phyloP scores from a whole-genome alignment of 2,888 invertebrate species.

The Syrphus vitripennis region DNA sequence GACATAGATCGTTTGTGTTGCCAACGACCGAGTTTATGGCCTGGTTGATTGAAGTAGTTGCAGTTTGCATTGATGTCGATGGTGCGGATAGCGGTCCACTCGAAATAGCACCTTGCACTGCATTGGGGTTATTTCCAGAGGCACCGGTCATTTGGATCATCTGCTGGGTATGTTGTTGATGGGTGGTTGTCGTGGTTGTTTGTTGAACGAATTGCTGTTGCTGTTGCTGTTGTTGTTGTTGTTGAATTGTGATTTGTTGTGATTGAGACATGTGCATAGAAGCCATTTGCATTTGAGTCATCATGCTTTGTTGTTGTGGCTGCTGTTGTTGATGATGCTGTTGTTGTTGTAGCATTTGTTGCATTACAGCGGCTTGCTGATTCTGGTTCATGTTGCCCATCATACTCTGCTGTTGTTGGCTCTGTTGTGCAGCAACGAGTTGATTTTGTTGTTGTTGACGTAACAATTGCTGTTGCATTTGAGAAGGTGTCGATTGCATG shows the following conservation, averaged over 20 bases:
- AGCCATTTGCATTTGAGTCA: conserved; percentile 83
- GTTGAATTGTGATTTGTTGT: conserved; percentile 84
- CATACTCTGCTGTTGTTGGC: conserved; percentile 75
- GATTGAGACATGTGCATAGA: conserved; percentile 88
- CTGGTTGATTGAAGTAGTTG: conserved; percentile 79
- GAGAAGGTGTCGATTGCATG: conserved; percentile 80
- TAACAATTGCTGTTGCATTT: conserved; percentile 83
- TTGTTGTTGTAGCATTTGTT: conserved; percentile 81
- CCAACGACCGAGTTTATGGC: conserved; percentile 80
- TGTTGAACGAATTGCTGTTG: conserved; percentile 80
- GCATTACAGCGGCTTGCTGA: conserved; percentile 71
- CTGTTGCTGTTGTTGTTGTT: conserved; percentile 76
- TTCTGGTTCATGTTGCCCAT: conserved; percentile 59
- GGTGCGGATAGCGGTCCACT: conserved; percentile 48
- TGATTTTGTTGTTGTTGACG: conserved; percentile 80
- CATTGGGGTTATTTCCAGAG: conserved; percentile 51
- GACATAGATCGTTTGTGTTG: conserved; percentile 86
- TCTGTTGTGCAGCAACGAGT: conserved; percentile 78
- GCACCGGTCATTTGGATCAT: conserved; percentile 77
- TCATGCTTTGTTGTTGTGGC: conserved; percentile 76
- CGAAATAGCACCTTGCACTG: conserved; percentile 54
- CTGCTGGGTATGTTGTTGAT: conserved; percentile 78
- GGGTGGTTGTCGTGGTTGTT: conserved; percentile 76
- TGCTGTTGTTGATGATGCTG: conserved; percentile 77
- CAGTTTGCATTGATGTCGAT: conserved; percentile 69